Percentiles rank a stretch among this genome's conserved stretches.
Evolutionary conservation across 2,888 invertebrate species (phyloP).

Genomic region (Lycophotia porphyrea): DNA sequence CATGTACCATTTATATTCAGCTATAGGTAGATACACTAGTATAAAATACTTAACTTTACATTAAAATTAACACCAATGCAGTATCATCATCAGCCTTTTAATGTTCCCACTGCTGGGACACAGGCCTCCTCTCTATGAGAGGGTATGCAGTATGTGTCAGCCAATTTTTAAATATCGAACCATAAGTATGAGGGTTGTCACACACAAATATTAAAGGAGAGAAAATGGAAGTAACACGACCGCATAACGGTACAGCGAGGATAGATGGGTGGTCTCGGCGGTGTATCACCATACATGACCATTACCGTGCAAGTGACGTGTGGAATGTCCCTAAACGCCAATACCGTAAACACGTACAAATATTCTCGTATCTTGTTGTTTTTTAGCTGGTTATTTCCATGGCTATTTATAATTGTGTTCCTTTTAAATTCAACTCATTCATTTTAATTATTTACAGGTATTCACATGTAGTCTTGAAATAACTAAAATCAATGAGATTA

Average conservation of each 20-base stretch:
- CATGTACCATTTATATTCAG: background rate
- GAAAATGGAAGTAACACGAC: conserved; percentile 28
- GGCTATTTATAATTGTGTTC: background rate
- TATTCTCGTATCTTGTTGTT: conserved; percentile 37
- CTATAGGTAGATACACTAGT: background rate
- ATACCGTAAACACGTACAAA: conserved; percentile 57
- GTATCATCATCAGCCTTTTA: too few species aligned
- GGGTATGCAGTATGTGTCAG: background rate
- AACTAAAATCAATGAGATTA: background rate
- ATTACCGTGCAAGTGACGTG: conserved; percentile 65
- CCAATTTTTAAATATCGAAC: conserved; percentile 13
- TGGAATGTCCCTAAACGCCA: conserved; percentile 64
- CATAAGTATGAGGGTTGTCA: background rate
- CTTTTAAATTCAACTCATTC: background rate
- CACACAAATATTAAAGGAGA: conserved; percentile 10
- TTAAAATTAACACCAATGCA: background rate
- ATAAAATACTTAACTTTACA: background rate
- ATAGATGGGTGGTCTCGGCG: conserved; percentile 53
- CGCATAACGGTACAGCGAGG: conserved; percentile 20
- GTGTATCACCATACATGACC: conserved; percentile 61
- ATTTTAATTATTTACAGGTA: background rate
- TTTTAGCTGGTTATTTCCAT: background rate
- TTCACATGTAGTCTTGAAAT: background rate
- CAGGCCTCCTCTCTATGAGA: too few species aligned
- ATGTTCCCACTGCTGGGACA: too few species aligned